Conservation (phyloP, 2,797 vertebrate species). For the Forpus xanthops region DNA sequence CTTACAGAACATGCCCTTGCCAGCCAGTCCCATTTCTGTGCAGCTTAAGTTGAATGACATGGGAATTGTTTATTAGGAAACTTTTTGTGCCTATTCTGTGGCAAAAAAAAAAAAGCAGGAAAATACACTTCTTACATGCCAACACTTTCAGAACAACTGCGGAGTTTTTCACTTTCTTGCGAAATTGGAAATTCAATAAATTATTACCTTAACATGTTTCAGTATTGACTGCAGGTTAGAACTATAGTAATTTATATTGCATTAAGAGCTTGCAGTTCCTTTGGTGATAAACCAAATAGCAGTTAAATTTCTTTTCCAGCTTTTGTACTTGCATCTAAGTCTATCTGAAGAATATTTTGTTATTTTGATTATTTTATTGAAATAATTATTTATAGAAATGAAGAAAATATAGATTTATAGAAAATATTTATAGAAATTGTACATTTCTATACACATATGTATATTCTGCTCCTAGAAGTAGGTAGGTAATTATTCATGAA, state of each 20-base stretch:
- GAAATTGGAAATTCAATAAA: background rate
- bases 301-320: background rate
- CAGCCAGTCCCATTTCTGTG: background rate
- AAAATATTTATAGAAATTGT: background rate
- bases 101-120: background rate
- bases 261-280: background rate
- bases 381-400: background rate
- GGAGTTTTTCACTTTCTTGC: background rate
- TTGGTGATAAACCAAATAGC: background rate
- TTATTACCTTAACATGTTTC: background rate
- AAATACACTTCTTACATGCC: background rate
- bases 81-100: background rate
- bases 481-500: background rate
- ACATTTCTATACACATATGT: background rate
- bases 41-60: background rate
- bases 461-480: background rate
- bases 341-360: background rate
- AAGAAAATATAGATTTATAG: background rate
- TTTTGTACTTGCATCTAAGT: background rate
- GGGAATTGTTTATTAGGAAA: background rate
- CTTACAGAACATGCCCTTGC: background rate
- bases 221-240: constrained; percentile 8
- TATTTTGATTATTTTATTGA: background rate
- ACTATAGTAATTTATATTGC: background rate
- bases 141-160: background rate